Conservation (phyloP, 2,797 vertebrate genomes). For the Columba guinea region DNA sequence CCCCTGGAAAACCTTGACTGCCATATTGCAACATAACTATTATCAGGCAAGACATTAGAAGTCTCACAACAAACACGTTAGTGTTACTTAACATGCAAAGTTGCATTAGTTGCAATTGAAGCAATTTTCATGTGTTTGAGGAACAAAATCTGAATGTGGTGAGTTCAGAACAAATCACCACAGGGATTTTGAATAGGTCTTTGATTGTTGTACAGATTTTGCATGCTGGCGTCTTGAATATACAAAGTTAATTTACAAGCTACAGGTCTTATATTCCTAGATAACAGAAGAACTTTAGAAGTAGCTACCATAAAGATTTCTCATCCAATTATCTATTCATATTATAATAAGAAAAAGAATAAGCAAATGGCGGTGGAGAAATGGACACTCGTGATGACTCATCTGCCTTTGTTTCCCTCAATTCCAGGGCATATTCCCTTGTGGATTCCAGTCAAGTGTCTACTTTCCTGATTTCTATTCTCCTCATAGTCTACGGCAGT, state of each 20-base stretch:
- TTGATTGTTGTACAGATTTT: not conserved
- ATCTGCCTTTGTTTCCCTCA: conserved; percentile 12
- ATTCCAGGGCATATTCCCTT: conserved; percentile 95
- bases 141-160: not conserved
- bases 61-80: not conserved
- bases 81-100: accelerated
- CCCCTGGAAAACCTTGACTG: not conserved
- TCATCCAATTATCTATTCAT: not conserved
- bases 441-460: conserved; percentile 99
- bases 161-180: not conserved
- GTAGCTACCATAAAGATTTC: not conserved
- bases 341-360: not conserved
- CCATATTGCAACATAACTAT: not conserved
- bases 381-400: not conserved
- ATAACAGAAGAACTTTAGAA: not conserved
- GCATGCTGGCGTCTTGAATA: not conserved
- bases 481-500: conserved; percentile 99
- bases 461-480: conserved; percentile 99
- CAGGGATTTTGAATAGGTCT: not conserved
- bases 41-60: not conserved
- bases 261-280: not conserved
- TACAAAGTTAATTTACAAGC: not conserved
- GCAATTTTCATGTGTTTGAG: not conserved
- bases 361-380: not conserved
- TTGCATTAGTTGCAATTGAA: not conserved